phyloP scores from a whole-genome alignment of 2,888 invertebrate genomes.

The Volucella bombylans region DNA sequence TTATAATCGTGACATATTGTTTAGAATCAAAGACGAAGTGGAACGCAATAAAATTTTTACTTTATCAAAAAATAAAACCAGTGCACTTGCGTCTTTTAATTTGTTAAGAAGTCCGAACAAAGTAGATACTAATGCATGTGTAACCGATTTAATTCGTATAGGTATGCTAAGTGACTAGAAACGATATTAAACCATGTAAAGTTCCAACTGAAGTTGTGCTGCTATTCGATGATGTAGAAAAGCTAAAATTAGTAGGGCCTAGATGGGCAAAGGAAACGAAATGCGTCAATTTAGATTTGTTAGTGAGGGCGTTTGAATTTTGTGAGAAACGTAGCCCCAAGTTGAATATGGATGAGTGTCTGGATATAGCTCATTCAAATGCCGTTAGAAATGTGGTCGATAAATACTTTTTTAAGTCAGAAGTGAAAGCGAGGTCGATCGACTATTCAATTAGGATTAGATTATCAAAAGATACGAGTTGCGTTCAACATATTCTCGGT shows the following conservation, averaged over 20 bases:
- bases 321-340: neutral
- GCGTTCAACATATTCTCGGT: too few species aligned
- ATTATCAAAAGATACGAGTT: too few species aligned
- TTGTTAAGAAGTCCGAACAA: constrained; percentile 1
- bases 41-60: too few species aligned
- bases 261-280: too few species aligned
- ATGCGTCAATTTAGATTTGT: neutral
- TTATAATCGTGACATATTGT: too few species aligned
- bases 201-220: neutral
- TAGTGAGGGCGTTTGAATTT: neutral
- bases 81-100: neutral
- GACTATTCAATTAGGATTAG: constrained; percentile 6
- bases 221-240: too few species aligned
- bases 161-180: neutral
- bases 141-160: neutral
- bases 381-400: too few species aligned
- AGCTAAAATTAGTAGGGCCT: too few species aligned
- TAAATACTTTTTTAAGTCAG: too few species aligned
- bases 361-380: neutral
- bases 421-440: neutral
- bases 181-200: too few species aligned
- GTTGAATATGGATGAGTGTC: neutral
- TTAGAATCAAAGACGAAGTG: too few species aligned
- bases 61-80: neutral
- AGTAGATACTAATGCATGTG: constrained; percentile 1